Base-by-base conservation (phyloP, 2,113 vertebrate genomes). In the Megaceryle maxima region DNA sequence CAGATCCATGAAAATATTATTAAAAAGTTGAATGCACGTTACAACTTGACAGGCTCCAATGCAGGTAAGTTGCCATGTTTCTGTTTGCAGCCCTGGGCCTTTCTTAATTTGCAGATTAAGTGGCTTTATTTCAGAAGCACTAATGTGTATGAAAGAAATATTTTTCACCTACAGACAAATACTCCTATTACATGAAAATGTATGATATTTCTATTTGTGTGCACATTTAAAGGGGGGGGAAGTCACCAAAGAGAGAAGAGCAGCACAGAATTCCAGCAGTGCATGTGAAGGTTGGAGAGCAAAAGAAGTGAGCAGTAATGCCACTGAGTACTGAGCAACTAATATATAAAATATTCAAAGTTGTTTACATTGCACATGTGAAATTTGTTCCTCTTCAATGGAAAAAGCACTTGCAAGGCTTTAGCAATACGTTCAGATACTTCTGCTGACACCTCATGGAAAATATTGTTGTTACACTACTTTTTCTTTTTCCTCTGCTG, bases 1-100 rank as follows among this genome's bases (percentile, higher is more conserved):
- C 99, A 99, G 96, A 99, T 99, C 92, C 99, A 99, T 4, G 99
- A 99, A 95, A 99, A 99, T 97, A 99, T 99, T 93, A 99, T 99
- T 95, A 99, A 99, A 95, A 99, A 99, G 94, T 98, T 99, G 57
- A 99, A 99, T 67, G 99, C 99, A 17, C 98, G 99, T 86, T 99
- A 99, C 85, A 99, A 99, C 96, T 96, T 99, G 90, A 99, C 99
- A 10, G 99, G 99, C 78, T 99, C 99, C 82, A 99, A 99, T 96
- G 99, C 99, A 33, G 99, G 99, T 95, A 33, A 26, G 43, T 68
- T 60, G n/a, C 28, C 39, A 7, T 12, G 4, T 41, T 89, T 94
- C 28, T 90, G 0, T 64, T 93, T 70, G 9, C 20, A 11, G 78
- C 70, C 39, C 43, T 68, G 6, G 6, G 24, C 2, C 13, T 84